phyloP scores from a whole-genome alignment of 2,888 invertebrate genomes.

The Sinodicranocentrus sp. region DNA sequence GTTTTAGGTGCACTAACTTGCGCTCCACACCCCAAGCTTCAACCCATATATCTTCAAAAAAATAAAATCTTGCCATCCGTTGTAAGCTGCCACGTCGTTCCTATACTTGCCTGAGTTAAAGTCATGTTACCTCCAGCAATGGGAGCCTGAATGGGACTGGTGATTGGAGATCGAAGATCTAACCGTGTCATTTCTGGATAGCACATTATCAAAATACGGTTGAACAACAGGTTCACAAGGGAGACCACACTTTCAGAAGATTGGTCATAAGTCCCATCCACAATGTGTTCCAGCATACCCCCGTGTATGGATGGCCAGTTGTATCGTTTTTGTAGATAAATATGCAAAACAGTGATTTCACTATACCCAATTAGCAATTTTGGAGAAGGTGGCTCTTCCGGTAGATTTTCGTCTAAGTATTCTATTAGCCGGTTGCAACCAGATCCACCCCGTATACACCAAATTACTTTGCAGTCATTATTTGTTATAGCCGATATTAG shows the following conservation, averaged over 20 bases:
- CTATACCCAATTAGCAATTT: slow-evolving; percentile 70
- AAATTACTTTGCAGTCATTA: slow-evolving; percentile 65
- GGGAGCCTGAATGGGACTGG: slow-evolving; percentile 27
- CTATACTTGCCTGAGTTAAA: slow-evolving; percentile 59
- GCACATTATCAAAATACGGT: slow-evolving; percentile 25
- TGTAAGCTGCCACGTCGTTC: slow-evolving; percentile 65
- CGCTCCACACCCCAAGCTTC: slow-evolving; percentile 53
- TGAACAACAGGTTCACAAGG: slow-evolving; percentile 50
- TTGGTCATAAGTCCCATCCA: slow-evolving; percentile 62
- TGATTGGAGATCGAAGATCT: slow-evolving; percentile 34
- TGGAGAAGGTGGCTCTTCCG: slow-evolving; percentile 26
- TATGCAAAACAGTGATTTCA: slow-evolving; percentile 69
- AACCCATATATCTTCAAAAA: slow-evolving; percentile 66
- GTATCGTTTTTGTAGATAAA: slow-evolving; percentile 59
- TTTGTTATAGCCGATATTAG: slow-evolving; percentile 64
- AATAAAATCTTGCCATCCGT: slow-evolving; percentile 50
- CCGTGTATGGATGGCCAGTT: slow-evolving; percentile 67
- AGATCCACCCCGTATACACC: slow-evolving; percentile 73
- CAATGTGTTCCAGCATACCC: slow-evolving; percentile 63
- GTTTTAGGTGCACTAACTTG: slow-evolving; percentile 60
- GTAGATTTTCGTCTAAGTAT: slow-evolving; percentile 58
- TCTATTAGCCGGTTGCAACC: slow-evolving; percentile 61
- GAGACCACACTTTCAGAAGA: slow-evolving; percentile 42
- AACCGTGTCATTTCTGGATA: slow-evolving; percentile 55
- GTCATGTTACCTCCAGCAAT: slow-evolving; percentile 68